phyloP scores from a whole-genome alignment of 2,888 invertebrate genomes.

The Mellilla xanthometata region DNA sequence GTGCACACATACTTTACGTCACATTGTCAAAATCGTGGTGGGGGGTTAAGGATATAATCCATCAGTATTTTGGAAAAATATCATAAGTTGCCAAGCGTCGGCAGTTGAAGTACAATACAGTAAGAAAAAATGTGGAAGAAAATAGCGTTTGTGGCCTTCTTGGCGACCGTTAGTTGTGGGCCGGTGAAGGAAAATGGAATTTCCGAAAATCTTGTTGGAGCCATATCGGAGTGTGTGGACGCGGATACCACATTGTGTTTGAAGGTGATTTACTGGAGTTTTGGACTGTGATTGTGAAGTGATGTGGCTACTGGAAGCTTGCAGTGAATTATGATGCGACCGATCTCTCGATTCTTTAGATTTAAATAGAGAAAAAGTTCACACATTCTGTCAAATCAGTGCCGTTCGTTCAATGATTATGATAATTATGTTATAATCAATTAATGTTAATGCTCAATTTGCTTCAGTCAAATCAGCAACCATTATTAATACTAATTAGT shows the following conservation, averaged over 20 bases:
- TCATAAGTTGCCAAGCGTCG: conserved; percentile 70
- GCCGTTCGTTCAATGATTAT: too few relatives aligned
- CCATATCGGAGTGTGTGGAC: conserved; percentile 81
- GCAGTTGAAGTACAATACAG: conserved; percentile 53
- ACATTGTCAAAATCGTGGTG: conserved; percentile 60
- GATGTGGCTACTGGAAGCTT: conserved; percentile 13
- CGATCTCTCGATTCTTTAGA: too few relatives aligned
- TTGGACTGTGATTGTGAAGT: conserved; percentile 46
- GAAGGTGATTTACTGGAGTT: conserved; percentile 76
- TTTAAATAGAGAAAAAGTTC: not conserved
- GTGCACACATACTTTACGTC: conserved; percentile 64
- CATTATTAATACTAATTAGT: too few relatives aligned
- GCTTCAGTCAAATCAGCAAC: too few relatives aligned
- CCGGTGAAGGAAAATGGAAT: conserved; percentile 68
- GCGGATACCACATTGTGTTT: conserved; percentile 83
- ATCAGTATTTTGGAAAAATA: conserved; percentile 73
- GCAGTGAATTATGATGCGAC: conserved; percentile 13
- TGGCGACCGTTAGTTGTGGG: conserved; percentile 63
- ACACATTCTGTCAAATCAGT: too few relatives aligned
- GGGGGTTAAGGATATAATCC: conserved; percentile 77
- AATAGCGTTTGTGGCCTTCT: conserved; percentile 58
- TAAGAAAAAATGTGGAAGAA: conserved; percentile 63
- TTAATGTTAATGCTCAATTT: too few relatives aligned
- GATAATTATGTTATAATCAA: too few relatives aligned
- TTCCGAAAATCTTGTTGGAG: conserved; percentile 71